Conservation (phyloP, 1,140 invertebrate species). For the Drosophila pruinosa region DNA sequence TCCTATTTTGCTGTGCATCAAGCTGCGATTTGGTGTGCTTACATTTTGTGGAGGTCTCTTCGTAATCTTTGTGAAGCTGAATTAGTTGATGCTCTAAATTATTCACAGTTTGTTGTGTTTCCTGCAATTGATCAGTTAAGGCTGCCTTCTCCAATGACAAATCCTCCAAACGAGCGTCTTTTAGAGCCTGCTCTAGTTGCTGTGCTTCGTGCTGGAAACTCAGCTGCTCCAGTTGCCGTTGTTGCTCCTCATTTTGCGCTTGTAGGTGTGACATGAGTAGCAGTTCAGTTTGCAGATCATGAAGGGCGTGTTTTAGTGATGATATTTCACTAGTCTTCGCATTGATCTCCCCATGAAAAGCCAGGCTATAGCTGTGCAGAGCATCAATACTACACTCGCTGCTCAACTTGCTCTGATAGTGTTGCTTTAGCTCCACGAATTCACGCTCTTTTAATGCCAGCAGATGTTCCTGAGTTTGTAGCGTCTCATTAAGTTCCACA, state of each 20-base stretch:
- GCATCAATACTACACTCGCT: conserved; percentile 57
- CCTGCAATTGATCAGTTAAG: conserved; percentile 10
- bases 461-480: conserved; percentile 57
- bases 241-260: conserved; percentile 61
- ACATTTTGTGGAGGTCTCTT: conserved; percentile 43
- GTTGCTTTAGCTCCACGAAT: conserved; percentile 63
- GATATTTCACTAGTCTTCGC: conserved; percentile 67
- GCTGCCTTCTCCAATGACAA: conserved; percentile 43
- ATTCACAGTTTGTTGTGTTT: conserved; percentile 25
- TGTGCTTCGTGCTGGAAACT: conserved; percentile 59
- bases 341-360: conserved; percentile 68
- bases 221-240: conserved; percentile 65
- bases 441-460: conserved; percentile 62
- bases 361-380: conserved; percentile 65
- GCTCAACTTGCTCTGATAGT: conserved; percentile 63
- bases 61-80: conserved; percentile 40
- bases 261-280: conserved; percentile 57
- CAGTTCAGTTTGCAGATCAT: conserved; percentile 58
- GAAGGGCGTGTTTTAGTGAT: conserved; percentile 50
- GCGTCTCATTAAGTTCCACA: conserved; percentile 56
- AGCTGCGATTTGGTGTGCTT: conserved; percentile 45
- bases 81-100: conserved; percentile 47
- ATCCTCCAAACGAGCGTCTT: conserved; percentile 53
- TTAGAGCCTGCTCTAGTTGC: conserved; percentile 52
- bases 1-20: conserved; percentile 31